These are phyloP conservation scores for Dendropsophus ebraccatus DNA, from an alignment of 2,113 vertebrate species.

Conservation along the genomic window DNA sequence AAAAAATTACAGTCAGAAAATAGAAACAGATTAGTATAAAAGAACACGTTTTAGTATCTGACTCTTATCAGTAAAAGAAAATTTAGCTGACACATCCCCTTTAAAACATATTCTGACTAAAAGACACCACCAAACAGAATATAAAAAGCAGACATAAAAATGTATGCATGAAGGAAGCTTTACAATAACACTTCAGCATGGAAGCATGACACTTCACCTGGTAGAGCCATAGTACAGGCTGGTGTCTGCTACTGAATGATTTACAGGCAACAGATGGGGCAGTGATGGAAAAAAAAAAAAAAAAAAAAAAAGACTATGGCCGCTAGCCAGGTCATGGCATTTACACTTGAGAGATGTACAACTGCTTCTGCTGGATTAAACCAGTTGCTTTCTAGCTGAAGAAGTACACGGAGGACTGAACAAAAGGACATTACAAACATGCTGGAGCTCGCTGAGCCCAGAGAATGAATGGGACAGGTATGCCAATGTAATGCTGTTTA, in stretches of 20 bases:
- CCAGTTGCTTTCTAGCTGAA: conserved; percentile 57
- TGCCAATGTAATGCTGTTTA: conserved; percentile 1
- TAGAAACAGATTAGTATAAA: too few species aligned
- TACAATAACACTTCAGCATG: neutral
- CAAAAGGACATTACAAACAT: conserved; percentile 53
- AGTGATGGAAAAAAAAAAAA: conserved; percentile 17
- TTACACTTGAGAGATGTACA: conserved; percentile 65
- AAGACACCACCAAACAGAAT: too few species aligned
- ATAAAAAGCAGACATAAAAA: too few species aligned
- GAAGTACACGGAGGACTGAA: conserved; percentile 63
- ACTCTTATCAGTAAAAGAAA: too few species aligned
- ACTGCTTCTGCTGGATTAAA: conserved; percentile 65
- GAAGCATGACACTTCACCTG: neutral
- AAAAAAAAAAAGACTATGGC: too few species aligned
- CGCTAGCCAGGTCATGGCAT: conserved; percentile 61
- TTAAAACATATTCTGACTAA: too few species aligned
- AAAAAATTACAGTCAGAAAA: too few species aligned
- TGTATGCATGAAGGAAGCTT: too few species aligned
- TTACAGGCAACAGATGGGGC: conserved; percentile 56
- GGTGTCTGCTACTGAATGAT: conserved; percentile 25
- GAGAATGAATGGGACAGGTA: conserved; percentile 20
- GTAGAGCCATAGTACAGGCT: neutral
- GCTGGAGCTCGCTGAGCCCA: conserved; percentile 7
- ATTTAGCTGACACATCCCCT: too few species aligned
- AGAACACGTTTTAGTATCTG: too few species aligned